Conservation (phyloP, 37 sponge, comb jelly and placozoan species). For the Petrosia ficiformis region DNA sequence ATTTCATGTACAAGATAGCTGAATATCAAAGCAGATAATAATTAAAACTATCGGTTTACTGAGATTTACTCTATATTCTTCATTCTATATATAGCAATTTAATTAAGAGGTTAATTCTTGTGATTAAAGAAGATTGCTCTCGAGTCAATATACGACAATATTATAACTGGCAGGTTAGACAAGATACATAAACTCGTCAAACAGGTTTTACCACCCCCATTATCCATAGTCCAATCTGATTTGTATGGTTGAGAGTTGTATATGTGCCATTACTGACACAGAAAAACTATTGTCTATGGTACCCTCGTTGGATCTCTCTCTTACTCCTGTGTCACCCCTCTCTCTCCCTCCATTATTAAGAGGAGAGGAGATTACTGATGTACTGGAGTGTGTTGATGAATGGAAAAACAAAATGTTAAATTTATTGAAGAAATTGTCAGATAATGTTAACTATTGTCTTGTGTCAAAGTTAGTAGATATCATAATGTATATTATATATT, state of each 20-base stretch:
- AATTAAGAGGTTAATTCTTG: not conserved
- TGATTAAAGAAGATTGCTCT: not conserved
- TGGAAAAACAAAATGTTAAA: too few relatives aligned
- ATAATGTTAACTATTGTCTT: too few relatives aligned
- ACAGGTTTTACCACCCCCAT: not conserved
- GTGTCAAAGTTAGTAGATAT: too few relatives aligned
- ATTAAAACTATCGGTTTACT: too few relatives aligned
- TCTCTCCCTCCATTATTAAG: constrained; percentile 8
- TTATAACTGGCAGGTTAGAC: constrained; percentile 8
- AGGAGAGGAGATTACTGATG: not conserved
- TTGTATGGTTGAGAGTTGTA: constrained; percentile 14
- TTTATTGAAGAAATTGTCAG: too few relatives aligned
- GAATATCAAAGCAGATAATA: too few relatives aligned
- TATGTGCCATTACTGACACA: too few relatives aligned
- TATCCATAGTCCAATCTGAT: constrained; percentile 8
- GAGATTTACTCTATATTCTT: constrained; percentile 1
- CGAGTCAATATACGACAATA: not conserved
- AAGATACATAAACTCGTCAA: too few relatives aligned
- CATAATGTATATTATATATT: too few relatives aligned
- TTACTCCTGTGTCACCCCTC: constrained; percentile 4
- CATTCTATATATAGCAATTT: not conserved
- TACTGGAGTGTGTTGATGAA: too few relatives aligned
- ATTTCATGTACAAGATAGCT: too few relatives aligned
- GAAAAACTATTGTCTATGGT: too few relatives aligned
- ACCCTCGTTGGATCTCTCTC: constrained; percentile 17